Evolutionary conservation across 1,140 invertebrate species (phyloP).

Genomic region (Trichomalopsis sarcophagae): DNA sequence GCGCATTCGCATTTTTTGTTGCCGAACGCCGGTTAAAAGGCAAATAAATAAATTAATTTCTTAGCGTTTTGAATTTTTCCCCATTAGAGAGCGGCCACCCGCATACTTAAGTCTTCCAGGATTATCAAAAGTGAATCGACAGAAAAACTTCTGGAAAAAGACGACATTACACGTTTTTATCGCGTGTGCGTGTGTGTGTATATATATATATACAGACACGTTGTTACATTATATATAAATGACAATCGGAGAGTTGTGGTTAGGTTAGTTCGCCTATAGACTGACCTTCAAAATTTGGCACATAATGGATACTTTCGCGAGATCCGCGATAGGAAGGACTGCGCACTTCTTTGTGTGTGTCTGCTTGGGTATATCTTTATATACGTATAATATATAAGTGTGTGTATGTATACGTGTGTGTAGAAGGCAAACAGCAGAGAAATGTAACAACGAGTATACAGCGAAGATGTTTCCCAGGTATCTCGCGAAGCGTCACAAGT

Average conservation of each 20-base stretch:
- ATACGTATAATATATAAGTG: neutral
- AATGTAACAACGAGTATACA: constrained; percentile 21
- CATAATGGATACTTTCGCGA: constrained; percentile 54
- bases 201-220: neutral
- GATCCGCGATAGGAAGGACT: constrained; percentile 43
- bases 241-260: constrained; percentile 26
- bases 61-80: neutral
- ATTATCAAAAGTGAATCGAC: neutral
- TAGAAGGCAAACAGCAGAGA: constrained; percentile 43
- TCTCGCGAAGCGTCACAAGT: constrained; percentile 25
- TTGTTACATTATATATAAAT: neutral
- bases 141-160: constrained; percentile 12
- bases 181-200: neutral
- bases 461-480: neutral
- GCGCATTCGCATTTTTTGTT: constrained; percentile 38
- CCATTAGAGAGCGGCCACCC: constrained; percentile 31
- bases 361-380: neutral
- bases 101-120: neutral
- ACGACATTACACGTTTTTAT: neutral
- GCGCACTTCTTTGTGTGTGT: constrained; percentile 12
- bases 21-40: constrained; percentile 29
- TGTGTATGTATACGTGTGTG: neutral
- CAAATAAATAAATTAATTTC: constrained; percentile 51
- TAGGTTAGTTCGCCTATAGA: constrained; percentile 36
- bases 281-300: constrained; percentile 57